These are phyloP conservation scores for Epsilonema sp. DNA, from an alignment of 2,888 invertebrate species.

Conservation along the genomic window DNA sequence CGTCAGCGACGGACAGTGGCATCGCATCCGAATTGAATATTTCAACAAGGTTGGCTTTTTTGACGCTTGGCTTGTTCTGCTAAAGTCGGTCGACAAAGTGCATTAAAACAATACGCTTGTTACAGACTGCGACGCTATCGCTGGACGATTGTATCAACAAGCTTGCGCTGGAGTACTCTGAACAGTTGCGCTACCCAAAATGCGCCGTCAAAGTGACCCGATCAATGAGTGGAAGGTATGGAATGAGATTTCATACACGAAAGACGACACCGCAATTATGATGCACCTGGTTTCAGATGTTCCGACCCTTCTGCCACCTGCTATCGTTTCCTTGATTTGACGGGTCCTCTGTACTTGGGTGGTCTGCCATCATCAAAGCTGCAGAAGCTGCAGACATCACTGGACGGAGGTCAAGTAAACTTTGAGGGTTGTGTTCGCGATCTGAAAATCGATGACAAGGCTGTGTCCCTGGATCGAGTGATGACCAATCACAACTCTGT, in stretches of 20 bases:
- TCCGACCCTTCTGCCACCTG: conserved; percentile 36
- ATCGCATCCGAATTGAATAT: conserved; percentile 59
- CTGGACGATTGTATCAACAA: conserved; percentile 71
- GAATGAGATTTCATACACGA: no score
- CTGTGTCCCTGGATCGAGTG: conserved; percentile 53
- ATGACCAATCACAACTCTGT: conserved; percentile 19
- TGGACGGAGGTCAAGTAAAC: conserved; percentile 39
- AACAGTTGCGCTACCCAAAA: conserved; percentile 49
- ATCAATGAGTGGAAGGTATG: no score
- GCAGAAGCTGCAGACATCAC: background rate
- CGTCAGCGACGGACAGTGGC: conserved; percentile 74
- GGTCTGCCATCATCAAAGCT: conserved; percentile 48
- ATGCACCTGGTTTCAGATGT: conserved; percentile 34
- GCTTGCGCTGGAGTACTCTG: conserved; percentile 49
- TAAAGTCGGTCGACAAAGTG: no score
- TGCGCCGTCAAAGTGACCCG: conserved; percentile 68
- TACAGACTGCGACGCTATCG: conserved; percentile 54
- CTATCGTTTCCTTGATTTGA: conserved; percentile 63
- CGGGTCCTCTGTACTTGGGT: conserved; percentile 68
- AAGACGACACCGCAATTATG: no score
- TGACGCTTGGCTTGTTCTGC: no score
- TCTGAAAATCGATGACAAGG: conserved; percentile 59
- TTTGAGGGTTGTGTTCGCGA: conserved; percentile 79
- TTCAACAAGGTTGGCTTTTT: conserved; percentile 47
- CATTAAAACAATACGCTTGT: no score